phyloP scores from a whole-genome alignment of 2,113 vertebrate species.

The Emberiza fucata region DNA sequence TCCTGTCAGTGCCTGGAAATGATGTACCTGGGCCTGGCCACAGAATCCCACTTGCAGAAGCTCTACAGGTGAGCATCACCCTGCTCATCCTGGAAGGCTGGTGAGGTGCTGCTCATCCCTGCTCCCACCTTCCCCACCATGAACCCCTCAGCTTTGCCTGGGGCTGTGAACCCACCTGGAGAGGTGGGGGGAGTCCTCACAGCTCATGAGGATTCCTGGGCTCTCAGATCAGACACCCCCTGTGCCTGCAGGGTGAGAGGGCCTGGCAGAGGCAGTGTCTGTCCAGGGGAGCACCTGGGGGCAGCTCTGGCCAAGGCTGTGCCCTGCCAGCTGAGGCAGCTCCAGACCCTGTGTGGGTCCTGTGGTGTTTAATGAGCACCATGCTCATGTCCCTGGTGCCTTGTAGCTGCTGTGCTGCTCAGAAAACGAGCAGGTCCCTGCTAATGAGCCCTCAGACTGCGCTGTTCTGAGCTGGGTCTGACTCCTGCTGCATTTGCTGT shows the following conservation, averaged over 20 bases:
- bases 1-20: not conserved
- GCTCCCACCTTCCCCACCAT: not conserved
- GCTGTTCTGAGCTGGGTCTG: not conserved
- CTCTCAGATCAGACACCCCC: not conserved
- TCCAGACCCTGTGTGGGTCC: not conserved
- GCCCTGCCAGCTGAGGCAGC: not conserved
- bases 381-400: not conserved
- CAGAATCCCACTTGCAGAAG: not conserved
- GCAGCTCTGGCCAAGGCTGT: not conserved
- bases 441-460: not conserved
- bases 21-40: fast-evolving
- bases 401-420: not conserved
- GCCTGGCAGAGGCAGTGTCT: not conserved
- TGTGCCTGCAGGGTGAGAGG: not conserved
- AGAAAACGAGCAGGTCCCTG: not conserved
- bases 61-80: not conserved
- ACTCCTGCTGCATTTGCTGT: not conserved
- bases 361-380: not conserved
- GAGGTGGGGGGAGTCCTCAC: not conserved
- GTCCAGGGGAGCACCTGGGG: not conserved
- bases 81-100: not conserved
- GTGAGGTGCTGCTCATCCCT: not conserved
- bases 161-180: fast-evolving
- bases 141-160: not conserved
- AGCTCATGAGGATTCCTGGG: too few species aligned